Percentiles rank a stretch among this genome's conserved stretches.
These are phyloP conservation scores for Conus ventricosus DNA, from an alignment of 1,140 invertebrate species.

Conservation along the genomic window DNA sequence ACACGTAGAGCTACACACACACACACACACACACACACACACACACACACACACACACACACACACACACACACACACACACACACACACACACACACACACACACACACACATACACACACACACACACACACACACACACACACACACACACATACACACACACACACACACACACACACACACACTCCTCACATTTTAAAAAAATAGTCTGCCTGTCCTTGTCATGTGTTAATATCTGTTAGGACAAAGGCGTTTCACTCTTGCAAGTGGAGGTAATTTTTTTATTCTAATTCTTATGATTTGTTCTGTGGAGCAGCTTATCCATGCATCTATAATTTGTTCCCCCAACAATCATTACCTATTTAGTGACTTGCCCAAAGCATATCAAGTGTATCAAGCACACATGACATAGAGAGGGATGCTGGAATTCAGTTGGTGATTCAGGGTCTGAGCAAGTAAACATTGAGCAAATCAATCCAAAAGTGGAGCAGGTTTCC, in stretches of 20 bases:
- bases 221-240: neutral
- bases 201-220: neutral
- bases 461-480: slow-evolving; percentile 16
- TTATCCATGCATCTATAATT: neutral
- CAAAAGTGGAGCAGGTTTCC: neutral
- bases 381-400: neutral
- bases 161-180: slow-evolving; percentile 10
- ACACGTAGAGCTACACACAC: too few relatives aligned
- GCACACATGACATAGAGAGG: neutral
- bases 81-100: too few relatives aligned
- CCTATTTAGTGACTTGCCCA: neutral
- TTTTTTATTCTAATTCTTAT: neutral
- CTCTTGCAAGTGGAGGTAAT: neutral
- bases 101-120: too few relatives aligned
- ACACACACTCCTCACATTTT: neutral
- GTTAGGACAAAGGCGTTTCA: neutral
- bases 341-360: neutral
- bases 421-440: neutral
- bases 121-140: neutral
- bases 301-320: neutral
- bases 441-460: slow-evolving; percentile 14
- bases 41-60: too few relatives aligned
- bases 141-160: neutral
- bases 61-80: too few relatives aligned
- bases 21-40: too few relatives aligned